Conservation (phyloP, 23 tunicate genomes). For the Clavelina lepadiformis region DNA sequence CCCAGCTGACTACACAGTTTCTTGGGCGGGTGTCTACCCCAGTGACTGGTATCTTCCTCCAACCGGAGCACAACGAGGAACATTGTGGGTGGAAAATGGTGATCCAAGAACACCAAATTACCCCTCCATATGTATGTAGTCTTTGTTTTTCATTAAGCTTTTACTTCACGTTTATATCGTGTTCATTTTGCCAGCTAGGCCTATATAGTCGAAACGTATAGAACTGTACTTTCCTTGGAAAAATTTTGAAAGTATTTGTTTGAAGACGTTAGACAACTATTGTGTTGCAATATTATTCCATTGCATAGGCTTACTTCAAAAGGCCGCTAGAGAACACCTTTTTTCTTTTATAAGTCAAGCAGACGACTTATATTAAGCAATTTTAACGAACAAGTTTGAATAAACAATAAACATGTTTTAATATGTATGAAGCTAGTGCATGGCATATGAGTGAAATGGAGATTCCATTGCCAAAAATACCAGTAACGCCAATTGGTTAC, state of each 20-base stretch:
- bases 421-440: conserved; percentile 39
- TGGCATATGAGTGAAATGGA: conserved; percentile 36
- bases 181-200: too few relatives aligned
- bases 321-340: too few relatives aligned
- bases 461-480: conserved; percentile 49
- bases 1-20: conserved; percentile 60
- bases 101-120: conserved; percentile 72
- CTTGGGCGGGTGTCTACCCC: conserved; percentile 59
- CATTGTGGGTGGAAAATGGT: conserved; percentile 24
- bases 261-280: too few relatives aligned
- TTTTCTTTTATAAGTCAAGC: not conserved
- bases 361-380: not conserved
- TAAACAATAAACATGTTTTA: not conserved
- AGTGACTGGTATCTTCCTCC: conserved; percentile 51
- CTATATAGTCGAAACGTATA: too few relatives aligned
- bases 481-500: conserved; percentile 75
- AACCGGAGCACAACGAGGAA: conserved; percentile 70
- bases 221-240: too few relatives aligned
- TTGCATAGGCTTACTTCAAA: too few relatives aligned
- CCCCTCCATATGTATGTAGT: conserved; percentile 42
- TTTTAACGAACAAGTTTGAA: not conserved
- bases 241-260: too few relatives aligned
- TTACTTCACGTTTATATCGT: too few relatives aligned
- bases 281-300: too few relatives aligned
- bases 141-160: too few relatives aligned